Base-by-base conservation (phyloP, 1,140 invertebrate genomes). In the Nephotettix cincticeps region DNA sequence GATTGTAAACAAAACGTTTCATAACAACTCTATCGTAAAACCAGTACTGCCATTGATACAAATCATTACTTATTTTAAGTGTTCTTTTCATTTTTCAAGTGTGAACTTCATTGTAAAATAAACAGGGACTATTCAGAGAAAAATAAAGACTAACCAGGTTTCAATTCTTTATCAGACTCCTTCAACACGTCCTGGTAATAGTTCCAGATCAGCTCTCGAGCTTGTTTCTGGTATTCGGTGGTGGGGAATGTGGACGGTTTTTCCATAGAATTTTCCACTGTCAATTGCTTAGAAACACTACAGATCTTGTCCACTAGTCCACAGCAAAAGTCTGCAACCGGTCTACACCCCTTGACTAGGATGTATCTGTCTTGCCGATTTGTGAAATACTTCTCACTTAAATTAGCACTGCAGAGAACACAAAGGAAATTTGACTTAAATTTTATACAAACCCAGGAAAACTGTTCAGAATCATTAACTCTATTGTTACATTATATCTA, bases 321-420 rank as follows among this genome's bases (percentile, higher is more conserved):
- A 72, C 84, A 81, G 78, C 92, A 97, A 84, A 97, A 99, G 82
- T 97, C 89, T 43, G 93, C 93, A 61, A 99, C 80, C 47, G 88
- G 84, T 72, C 86, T 82, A 78, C 98, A 87, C 77, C 98, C 87
- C 77, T 93, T 87, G 70, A 99, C 93, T 58, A 97, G 79, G 72
- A 99, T 86, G 79, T 99, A 99, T 45, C 98, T 87, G 83, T 99
- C 98, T 82, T 99, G 97, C 61, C 98, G 86, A 82, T 98, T 96
- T 21, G 91, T 94, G 80, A 99, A 99, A 81, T 99, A 99, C 79
- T 97, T 93, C 80, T 96, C 92, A 74, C 96, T 99, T 75, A 99
- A 87, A 84, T 99, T 99, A 9, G 98, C 98, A 11, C 91, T 92
- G 79, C 69, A 84, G 80, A 74, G n/a, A n/a, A n/a, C n/a, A n/a